Evolutionary conservation across 2,113 vertebrate genomes (phyloP).

Genomic region (Arizona elegans): DNA sequence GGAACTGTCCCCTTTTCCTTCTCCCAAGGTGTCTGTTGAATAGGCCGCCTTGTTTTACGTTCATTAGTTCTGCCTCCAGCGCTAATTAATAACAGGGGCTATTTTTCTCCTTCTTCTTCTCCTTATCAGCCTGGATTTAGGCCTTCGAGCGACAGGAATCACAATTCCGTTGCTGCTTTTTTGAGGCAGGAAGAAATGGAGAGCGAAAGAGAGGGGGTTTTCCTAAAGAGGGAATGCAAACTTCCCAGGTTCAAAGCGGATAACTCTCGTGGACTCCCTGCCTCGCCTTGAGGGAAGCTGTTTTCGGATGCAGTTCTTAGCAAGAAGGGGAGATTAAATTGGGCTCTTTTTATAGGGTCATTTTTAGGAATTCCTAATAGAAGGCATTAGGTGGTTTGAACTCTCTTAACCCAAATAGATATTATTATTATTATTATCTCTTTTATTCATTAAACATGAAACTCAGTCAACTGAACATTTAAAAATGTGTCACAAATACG

Average conservation of each 20-base stretch:
- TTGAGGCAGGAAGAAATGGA: not conserved
- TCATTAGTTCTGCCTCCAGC: conserved; percentile 5
- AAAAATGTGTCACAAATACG: too few relatives aligned
- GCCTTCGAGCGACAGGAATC: not conserved
- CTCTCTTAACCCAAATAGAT: not conserved
- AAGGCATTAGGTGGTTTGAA: not conserved
- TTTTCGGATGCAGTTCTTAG: not conserved
- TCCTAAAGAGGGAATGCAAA: not conserved
- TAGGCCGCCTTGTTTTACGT: conserved; percentile 9
- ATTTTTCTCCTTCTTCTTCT: too few relatives aligned
- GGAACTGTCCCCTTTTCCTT: conserved; percentile 14
- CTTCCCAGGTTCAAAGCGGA: not conserved
- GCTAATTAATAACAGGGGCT: conserved; percentile 17
- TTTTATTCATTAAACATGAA: too few relatives aligned
- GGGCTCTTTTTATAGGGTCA: not conserved
- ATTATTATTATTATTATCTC: too few relatives aligned
- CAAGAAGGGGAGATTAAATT: not conserved
- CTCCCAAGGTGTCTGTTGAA: conserved; percentile 21
- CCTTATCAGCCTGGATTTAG: not conserved
- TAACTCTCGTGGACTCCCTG: not conserved
- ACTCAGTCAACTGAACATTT: too few relatives aligned
- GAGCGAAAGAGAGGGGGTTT: not conserved
- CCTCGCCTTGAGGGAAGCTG: not conserved
- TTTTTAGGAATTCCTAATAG: not conserved
- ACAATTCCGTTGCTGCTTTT: not conserved